phyloP scores from a whole-genome alignment of 2,797 vertebrate species.

The Brotula barbata region DNA sequence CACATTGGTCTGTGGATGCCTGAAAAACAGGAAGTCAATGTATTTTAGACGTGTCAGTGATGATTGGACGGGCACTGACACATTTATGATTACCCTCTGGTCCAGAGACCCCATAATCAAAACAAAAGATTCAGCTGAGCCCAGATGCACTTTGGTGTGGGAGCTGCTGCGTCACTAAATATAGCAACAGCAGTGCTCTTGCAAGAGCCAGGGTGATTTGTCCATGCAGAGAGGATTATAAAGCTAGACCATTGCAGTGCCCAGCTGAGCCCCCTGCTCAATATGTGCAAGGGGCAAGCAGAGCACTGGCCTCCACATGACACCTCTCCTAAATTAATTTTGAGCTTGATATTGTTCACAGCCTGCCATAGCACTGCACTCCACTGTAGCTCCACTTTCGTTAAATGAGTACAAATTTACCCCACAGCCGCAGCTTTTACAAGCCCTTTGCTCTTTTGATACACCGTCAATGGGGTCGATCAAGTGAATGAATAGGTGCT shows the following conservation, averaged over 20 bases:
- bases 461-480: constrained; percentile 1
- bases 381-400: constrained; percentile 12
- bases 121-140: constrained; percentile 55
- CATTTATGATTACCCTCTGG: constrained; percentile 50
- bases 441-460: constrained; percentile 14
- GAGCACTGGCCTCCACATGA: constrained; percentile 11
- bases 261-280: constrained; percentile 63
- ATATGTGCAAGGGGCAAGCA: constrained; percentile 25
- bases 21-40: constrained; percentile 50
- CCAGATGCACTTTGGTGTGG: constrained; percentile 57
- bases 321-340: constrained; percentile 46
- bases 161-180: constrained; percentile 70
- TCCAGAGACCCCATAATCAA: constrained; percentile 41
- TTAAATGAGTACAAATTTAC: constrained; percentile 21
- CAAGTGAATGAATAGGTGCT: constrained; percentile 31
- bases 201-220: constrained; percentile 65
- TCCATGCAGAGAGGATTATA: constrained; percentile 66
- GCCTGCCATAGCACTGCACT: constrained; percentile 28
- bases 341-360: constrained; percentile 7
- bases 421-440: constrained; percentile 17
- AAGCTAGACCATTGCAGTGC: constrained; percentile 50
- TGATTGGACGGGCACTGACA: constrained; percentile 27
- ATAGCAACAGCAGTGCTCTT: constrained; percentile 58
- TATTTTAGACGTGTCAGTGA: too few species aligned
- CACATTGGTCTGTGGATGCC: too few species aligned